Percentiles rank a stretch among this genome's conserved stretches.
Evolutionary conservation across 2,113 vertebrate genomes (phyloP).

Genomic region (Pholis gunnellus): DNA sequence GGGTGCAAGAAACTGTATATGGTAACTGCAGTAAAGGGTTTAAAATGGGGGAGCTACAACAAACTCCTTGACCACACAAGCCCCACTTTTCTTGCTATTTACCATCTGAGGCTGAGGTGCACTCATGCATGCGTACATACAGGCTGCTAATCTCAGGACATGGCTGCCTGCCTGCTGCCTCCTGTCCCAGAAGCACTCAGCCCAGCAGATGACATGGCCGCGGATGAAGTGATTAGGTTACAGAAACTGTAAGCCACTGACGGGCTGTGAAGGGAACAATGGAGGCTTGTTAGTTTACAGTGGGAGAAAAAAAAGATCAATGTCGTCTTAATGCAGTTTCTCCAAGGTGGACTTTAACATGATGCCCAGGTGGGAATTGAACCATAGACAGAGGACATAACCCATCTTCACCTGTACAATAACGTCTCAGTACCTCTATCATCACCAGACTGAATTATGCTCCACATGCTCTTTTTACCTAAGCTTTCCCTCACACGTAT

Average conservation of each 20-base stretch:
- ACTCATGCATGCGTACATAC: constrained; percentile 42
- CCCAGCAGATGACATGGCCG: constrained; percentile 62
- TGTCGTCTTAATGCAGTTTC: constrained; percentile 33
- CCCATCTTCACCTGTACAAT: constrained; percentile 31
- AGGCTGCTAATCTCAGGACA: constrained; percentile 50
- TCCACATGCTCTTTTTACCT: not conserved
- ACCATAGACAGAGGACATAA: not conserved
- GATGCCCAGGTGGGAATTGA: not conserved
- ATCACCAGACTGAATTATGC: not conserved
- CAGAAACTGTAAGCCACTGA: constrained; percentile 52
- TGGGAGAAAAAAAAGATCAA: constrained; percentile 22
- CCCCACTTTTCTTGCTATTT: constrained; percentile 1
- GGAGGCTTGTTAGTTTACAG: constrained; percentile 41
- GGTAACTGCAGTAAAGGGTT: not conserved
- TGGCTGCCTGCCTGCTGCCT: constrained; percentile 60
- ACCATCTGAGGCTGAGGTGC: constrained; percentile 39
- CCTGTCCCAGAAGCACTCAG: constrained; percentile 37
- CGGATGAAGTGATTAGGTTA: constrained; percentile 63
- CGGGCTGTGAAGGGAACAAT: constrained; percentile 53
- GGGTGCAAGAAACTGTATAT: too few species aligned
- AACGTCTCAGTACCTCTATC: not conserved
- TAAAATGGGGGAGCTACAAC: not conserved
- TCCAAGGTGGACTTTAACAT: not conserved
- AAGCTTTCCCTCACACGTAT: not conserved
- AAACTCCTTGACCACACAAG: not conserved